A percentile compares a stretch with the other conserved stretches of the same genome.
phyloP scores from a whole-genome alignment of 2,113 vertebrate genomes.

The Syrmaticus mikado region DNA sequence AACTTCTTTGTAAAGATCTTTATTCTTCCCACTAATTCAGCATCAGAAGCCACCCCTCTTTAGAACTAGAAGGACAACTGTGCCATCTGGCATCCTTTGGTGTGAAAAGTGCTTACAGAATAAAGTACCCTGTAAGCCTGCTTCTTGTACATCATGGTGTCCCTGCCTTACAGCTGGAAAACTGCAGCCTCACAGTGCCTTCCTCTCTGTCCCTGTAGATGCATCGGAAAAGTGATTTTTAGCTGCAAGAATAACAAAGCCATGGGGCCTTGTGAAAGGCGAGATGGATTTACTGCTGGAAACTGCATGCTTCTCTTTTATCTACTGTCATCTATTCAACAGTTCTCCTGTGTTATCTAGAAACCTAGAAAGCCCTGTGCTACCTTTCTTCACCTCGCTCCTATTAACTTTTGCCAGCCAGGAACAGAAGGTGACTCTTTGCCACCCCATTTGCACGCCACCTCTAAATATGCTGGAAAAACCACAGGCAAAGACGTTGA shows the following conservation, averaged over 20 bases:
- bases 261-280: neutral
- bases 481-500: neutral
- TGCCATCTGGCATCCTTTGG: conserved; percentile 9
- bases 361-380: neutral
- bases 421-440: neutral
- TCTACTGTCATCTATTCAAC: neutral
- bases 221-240: neutral
- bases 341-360: neutral
- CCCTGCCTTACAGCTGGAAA: neutral
- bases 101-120: conserved; percentile 1
- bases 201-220: neutral
- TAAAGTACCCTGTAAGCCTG: neutral
- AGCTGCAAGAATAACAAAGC: neutral
- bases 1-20: neutral
- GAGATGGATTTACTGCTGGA: neutral
- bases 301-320: neutral
- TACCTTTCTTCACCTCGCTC: neutral
- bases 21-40: neutral
- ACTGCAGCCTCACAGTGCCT: neutral
- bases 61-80: conserved; percentile 8
- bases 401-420: neutral
- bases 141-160: neutral
- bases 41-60: neutral
- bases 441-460: neutral
- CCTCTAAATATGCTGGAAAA: neutral